phyloP scores from a whole-genome alignment of 2,113 vertebrate genomes.

The Delphinapterus leucas region DNA sequence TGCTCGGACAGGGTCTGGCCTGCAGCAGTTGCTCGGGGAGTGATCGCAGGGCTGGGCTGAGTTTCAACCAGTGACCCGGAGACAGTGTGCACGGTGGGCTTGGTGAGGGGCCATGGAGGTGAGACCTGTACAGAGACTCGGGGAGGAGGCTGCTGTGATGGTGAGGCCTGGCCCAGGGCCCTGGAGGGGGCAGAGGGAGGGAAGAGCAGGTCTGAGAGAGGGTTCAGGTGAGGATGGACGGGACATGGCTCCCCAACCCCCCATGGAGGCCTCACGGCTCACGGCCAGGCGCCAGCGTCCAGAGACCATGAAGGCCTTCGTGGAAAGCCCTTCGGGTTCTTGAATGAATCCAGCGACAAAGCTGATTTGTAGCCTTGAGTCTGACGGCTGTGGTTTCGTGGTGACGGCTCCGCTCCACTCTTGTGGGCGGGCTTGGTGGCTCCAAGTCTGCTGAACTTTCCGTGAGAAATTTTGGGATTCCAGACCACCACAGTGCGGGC shows the following conservation, averaged over 20 bases:
- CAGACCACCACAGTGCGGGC: fast-evolving
- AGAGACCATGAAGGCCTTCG: conserved; percentile 50
- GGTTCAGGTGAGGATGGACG: fast-evolving
- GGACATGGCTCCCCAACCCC: fast-evolving
- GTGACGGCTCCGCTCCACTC: fast-evolving
- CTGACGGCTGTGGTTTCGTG: background rate
- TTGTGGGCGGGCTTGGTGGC: background rate
- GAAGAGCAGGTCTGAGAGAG: too few relatives aligned
- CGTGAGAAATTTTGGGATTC: too few relatives aligned
- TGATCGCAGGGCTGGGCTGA: fast-evolving
- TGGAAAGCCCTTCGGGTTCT: background rate
- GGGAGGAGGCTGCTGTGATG: background rate
- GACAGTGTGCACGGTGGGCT: background rate
- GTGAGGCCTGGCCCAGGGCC: fast-evolving
- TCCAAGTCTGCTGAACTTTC: too few relatives aligned
- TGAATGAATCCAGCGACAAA: background rate
- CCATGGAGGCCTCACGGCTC: background rate
- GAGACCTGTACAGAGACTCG: background rate
- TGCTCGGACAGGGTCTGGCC: background rate
- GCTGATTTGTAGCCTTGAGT: background rate
- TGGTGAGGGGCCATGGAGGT: background rate
- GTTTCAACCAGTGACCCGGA: fast-evolving
- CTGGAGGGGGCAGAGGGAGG: background rate
- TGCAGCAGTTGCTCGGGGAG: fast-evolving
- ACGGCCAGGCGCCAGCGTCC: conserved; percentile 35